A percentile compares a stretch with the other conserved stretches of the same genome.
These are phyloP conservation scores for Phasianus colchicus DNA, from an alignment of 2,113 vertebrate species.

Conservation along the genomic window DNA sequence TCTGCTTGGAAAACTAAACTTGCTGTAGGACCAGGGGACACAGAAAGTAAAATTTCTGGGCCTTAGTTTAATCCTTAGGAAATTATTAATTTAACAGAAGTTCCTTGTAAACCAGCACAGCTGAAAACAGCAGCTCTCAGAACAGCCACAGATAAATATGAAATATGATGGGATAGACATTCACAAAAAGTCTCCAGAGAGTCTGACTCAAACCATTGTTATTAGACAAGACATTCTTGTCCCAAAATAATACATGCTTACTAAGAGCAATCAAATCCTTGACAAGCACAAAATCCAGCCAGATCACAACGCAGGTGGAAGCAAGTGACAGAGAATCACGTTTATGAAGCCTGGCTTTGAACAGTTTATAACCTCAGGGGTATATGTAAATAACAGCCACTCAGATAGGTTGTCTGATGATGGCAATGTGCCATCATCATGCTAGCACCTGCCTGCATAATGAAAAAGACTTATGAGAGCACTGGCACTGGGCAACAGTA, in stretches of 20 bases:
- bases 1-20: neutral
- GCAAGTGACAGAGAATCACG: neutral
- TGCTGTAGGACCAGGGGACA: neutral
- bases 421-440: rapidly evolving
- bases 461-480: neutral
- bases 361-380: rapidly evolving
- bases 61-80: neutral
- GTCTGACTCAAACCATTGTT: neutral
- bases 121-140: neutral
- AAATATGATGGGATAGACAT: neutral
- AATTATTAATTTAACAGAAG: neutral
- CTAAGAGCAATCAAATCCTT: neutral
- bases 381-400: rapidly evolving
- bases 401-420: rapidly evolving
- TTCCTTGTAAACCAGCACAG: neutral
- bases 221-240: neutral
- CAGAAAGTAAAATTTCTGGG: neutral
- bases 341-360: neutral
- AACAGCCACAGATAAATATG: neutral
- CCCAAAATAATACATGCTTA: neutral
- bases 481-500: neutral
- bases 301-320: neutral
- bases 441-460: neutral
- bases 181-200: neutral
- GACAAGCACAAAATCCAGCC: neutral